A percentile compares a stretch with the other conserved stretches of the same genome.
Conservation (phyloP, 1,140 invertebrate genomes). For the Drosophila bifasciata region DNA sequence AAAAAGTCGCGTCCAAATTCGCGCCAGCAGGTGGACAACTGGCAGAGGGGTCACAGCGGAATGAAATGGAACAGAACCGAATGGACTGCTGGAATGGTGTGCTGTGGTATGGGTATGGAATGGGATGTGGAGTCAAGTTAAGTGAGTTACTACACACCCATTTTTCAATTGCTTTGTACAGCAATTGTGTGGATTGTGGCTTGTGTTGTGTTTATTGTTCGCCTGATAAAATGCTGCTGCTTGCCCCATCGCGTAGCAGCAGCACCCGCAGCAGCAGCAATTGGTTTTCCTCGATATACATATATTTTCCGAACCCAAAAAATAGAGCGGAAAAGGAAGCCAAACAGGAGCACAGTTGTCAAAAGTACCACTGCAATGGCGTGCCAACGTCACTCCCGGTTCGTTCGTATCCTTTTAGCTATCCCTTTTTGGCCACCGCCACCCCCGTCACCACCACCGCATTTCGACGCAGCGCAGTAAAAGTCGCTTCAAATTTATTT, state of each 20-base stretch:
- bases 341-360: constrained; percentile 19
- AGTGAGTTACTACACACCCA: constrained; percentile 49
- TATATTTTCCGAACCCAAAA: not conserved
- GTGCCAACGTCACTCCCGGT: constrained; percentile 16
- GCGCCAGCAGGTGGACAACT: constrained; percentile 61
- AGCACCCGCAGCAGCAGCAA: not conserved
- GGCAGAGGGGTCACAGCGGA: not conserved
- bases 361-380: constrained; percentile 40
- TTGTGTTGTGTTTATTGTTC: constrained; percentile 60
- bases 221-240: constrained; percentile 45
- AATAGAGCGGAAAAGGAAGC: constrained; percentile 1
- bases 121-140: not conserved
- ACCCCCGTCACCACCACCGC: not conserved
- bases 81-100: not conserved
- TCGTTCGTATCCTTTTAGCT: constrained; percentile 9
- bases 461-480: constrained; percentile 49
- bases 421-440: not conserved
- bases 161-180: constrained; percentile 56
- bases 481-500: constrained; percentile 53
- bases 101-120: constrained; percentile 1
- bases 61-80: not conserved
- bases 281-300: too few species aligned
- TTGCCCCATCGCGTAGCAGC: not conserved
- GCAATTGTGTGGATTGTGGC: constrained; percentile 33
- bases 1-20: constrained; percentile 18